phyloP scores from a whole-genome alignment of 2,797 vertebrate species.

The Monodelphis domestica region DNA sequence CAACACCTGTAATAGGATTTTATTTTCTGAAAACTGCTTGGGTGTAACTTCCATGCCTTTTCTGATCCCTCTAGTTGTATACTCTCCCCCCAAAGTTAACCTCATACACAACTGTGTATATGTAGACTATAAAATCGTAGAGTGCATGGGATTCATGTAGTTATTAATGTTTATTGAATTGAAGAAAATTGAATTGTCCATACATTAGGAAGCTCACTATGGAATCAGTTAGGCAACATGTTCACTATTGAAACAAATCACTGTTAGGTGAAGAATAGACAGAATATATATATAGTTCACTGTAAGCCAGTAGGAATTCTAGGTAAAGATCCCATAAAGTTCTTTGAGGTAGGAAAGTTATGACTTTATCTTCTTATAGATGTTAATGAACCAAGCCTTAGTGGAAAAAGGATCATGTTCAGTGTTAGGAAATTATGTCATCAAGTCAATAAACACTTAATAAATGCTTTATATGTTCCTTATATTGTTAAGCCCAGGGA shows the following conservation, averaged over 20 bases:
- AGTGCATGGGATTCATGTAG: neutral
- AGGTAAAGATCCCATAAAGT: neutral
- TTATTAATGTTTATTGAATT: neutral
- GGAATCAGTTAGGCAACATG: neutral
- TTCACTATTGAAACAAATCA: neutral
- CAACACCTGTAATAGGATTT: neutral
- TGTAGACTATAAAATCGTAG: neutral
- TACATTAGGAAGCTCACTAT: neutral
- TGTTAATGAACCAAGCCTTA: neutral
- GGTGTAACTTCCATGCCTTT: neutral
- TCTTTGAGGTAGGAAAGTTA: neutral
- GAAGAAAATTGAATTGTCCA: neutral
- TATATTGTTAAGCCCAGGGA: neutral
- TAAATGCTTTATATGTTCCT: neutral
- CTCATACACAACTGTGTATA: neutral
- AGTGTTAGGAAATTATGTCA: neutral
- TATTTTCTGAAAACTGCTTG: neutral
- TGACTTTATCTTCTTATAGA: neutral
- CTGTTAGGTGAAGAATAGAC: neutral
- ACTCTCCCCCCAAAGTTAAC: neutral
- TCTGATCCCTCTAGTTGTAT: neutral
- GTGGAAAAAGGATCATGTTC: neutral
- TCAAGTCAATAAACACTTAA: neutral
- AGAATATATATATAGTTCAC: neutral
- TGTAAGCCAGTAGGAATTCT: neutral